Evolutionary conservation across 2,888 invertebrate species (phyloP).

Genomic region (Mechanitis messenoides): DNA sequence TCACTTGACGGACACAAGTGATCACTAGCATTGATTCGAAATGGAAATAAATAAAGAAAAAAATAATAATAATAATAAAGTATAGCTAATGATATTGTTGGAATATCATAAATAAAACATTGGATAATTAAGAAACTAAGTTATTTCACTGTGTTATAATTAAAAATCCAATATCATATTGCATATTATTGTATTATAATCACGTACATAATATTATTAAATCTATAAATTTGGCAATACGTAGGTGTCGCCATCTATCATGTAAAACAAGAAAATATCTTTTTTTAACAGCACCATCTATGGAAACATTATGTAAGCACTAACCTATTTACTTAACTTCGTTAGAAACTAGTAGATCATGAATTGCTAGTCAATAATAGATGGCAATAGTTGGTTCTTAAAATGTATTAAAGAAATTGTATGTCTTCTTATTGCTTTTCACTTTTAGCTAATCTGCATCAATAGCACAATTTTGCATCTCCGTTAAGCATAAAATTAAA

Average conservation of each 20-base stretch:
- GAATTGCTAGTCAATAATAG: conserved; percentile 40
- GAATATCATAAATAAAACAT: no score
- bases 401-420: neutral
- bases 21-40: no score
- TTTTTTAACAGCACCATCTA: neutral
- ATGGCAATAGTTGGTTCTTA: conserved; percentile 31
- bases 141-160: no score
- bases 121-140: no score
- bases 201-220: no score
- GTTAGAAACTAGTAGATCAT: neutral
- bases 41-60: no score
- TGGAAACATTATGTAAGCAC: neutral
- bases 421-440: neutral
- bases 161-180: no score
- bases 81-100: no score
- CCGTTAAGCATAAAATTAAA: conserved; percentile 1
- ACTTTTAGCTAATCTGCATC: conserved; percentile 3
- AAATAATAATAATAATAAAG: no score
- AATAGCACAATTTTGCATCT: neutral
- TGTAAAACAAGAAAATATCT: neutral
- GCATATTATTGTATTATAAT: no score
- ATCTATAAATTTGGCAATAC: no score
- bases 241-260: neutral
- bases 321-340: neutral
- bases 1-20: no score